Percentiles rank a stretch among this genome's conserved stretches.
These are phyloP conservation scores for Rhinoptilus africanus DNA, from an alignment of 2,113 vertebrate species.

Conservation along the genomic window DNA sequence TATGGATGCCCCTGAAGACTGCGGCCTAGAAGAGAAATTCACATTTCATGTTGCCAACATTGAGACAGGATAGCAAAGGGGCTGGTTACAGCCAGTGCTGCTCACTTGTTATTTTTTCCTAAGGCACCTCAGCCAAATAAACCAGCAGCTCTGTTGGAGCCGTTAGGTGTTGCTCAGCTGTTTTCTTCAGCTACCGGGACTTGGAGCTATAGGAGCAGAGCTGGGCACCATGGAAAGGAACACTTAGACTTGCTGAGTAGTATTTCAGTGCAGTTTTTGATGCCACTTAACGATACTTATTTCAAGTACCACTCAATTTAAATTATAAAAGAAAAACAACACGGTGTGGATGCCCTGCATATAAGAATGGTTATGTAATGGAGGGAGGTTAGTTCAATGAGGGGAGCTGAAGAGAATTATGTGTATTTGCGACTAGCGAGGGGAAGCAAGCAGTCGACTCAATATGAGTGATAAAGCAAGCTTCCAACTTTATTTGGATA, in stretches of 20 bases:
- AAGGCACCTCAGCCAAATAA: accelerated
- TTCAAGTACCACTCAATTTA: background rate
- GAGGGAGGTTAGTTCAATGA: background rate
- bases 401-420: background rate
- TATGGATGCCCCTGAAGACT: background rate
- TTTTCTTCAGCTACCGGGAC: background rate
- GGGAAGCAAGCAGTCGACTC: too few relatives aligned
- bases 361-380: background rate
- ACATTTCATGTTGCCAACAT: accelerated
- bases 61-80: background rate
- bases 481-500: too few relatives aligned
- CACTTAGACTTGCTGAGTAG: background rate
- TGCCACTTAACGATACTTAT: accelerated
- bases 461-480: too few relatives aligned
- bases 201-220: background rate
- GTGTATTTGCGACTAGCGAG: too few relatives aligned
- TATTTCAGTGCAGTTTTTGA: background rate
- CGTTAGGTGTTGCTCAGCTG: too few relatives aligned
- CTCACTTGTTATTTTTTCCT: too few relatives aligned
- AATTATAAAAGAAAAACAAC: background rate
- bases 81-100: background rate
- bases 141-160: background rate
- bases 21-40: background rate
- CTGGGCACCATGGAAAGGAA: background rate
- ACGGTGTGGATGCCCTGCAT: background rate